These are phyloP conservation scores for human DNA, from an alignment of 2,113 vertebrate species.

Conservation along the genomic window DNA sequence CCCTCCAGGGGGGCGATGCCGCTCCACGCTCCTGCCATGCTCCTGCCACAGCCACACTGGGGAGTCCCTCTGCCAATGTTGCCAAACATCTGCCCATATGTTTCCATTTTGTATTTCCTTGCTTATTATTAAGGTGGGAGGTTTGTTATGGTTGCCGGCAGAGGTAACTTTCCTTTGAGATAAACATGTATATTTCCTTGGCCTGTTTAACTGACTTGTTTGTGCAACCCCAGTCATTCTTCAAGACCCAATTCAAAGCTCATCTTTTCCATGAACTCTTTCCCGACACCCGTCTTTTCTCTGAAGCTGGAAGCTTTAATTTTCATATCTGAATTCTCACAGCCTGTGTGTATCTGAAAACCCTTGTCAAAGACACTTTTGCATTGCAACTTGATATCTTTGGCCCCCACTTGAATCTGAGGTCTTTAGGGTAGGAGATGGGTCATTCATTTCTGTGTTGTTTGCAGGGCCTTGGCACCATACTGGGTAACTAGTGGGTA, in stretches of 20 bases:
- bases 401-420: background rate
- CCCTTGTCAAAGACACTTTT: background rate
- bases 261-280: background rate
- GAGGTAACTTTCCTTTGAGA: background rate
- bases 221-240: background rate
- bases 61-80: background rate
- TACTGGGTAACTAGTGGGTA: background rate
- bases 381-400: background rate
- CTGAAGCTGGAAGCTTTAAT: background rate
- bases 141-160: background rate
- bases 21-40: accelerated
- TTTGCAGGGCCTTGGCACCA: background rate
- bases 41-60: background rate
- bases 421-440: background rate
- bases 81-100: background rate
- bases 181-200: background rate
- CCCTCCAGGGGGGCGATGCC: background rate
- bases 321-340: background rate
- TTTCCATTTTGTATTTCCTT: background rate
- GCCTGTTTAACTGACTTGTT: background rate
- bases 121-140: background rate
- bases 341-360: background rate
- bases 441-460: background rate
- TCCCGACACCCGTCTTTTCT: background rate
- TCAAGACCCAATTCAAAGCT: background rate